Percentiles rank a stretch among this genome's conserved stretches.
Evolutionary conservation across 2,113 vertebrate genomes (phyloP).

Genomic region (Neogobius melanostomus): DNA sequence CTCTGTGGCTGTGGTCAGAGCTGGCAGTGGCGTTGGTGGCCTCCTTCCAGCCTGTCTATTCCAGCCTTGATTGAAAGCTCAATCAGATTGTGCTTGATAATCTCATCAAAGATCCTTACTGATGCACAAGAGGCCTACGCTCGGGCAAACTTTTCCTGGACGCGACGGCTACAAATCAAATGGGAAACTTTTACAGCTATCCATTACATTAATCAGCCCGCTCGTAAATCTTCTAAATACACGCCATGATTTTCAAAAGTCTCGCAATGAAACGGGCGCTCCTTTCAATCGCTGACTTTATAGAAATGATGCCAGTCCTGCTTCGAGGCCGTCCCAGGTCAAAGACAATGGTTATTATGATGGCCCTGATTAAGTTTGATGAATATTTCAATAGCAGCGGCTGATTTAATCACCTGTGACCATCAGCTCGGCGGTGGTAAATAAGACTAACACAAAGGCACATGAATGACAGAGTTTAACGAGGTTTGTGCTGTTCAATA

Average conservation of each 20-base stretch:
- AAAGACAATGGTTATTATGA: not conserved
- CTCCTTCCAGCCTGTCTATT: not conserved
- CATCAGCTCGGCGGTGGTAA: not conserved
- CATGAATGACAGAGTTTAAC: conserved; percentile 4
- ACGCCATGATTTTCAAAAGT: not conserved
- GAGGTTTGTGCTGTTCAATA: conserved; percentile 4
- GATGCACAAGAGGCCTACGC: not conserved
- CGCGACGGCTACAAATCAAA: conserved; percentile 3
- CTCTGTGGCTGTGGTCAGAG: not conserved
- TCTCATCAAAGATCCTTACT: conserved; percentile 2
- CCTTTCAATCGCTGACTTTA: not conserved
- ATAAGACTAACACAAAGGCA: conserved; percentile 10
- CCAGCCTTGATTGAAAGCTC: conserved; percentile 1
- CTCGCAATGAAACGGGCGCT: not conserved
- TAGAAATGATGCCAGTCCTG: not conserved
- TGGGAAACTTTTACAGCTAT: conserved; percentile 7
- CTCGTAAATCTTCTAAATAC: not conserved
- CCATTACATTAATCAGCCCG: conserved; percentile 3
- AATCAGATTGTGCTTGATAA: conserved; percentile 9
- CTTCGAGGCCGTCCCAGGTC: conserved; percentile 1
- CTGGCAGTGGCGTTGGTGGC: not conserved
- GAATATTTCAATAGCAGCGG: conserved; percentile 1
- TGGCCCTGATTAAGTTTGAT: conserved; percentile 4
- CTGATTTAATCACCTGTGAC: conserved; percentile 2
- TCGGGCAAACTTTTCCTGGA: conserved; percentile 1